phyloP scores from a whole-genome alignment of 2,113 vertebrate genomes.

The Catharus bicknelli region DNA sequence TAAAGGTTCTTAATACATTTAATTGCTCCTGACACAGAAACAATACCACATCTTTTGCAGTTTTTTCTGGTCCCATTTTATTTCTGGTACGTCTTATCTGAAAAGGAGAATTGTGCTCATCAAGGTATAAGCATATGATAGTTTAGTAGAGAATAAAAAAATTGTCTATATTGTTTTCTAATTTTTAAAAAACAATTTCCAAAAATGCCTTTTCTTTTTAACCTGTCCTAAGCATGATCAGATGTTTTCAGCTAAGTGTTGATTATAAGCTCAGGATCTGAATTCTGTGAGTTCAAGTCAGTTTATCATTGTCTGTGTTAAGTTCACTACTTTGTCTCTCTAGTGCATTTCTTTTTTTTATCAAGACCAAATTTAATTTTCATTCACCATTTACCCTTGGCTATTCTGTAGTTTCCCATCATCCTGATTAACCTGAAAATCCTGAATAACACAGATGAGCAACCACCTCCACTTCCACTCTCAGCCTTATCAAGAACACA shows the following conservation, averaged over 20 bases:
- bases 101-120: background rate
- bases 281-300: background rate
- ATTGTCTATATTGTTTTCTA: background rate
- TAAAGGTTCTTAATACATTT: background rate
- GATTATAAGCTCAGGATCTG: background rate
- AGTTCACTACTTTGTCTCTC: background rate
- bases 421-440: background rate
- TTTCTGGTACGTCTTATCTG: background rate
- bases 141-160: background rate
- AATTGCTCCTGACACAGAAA: background rate
- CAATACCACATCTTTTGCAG: rapidly evolving
- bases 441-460: background rate
- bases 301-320: background rate
- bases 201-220: background rate
- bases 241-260: background rate
- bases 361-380: background rate
- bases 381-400: background rate
- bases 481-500: background rate
- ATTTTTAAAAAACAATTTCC: background rate
- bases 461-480: background rate
- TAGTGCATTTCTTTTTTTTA: background rate
- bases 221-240: background rate
- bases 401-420: background rate
- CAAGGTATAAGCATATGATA: background rate
- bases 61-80: background rate